These are phyloP conservation scores for Lepidothrix coronata DNA, from an alignment of 2,113 vertebrate species.

Conservation along the genomic window DNA sequence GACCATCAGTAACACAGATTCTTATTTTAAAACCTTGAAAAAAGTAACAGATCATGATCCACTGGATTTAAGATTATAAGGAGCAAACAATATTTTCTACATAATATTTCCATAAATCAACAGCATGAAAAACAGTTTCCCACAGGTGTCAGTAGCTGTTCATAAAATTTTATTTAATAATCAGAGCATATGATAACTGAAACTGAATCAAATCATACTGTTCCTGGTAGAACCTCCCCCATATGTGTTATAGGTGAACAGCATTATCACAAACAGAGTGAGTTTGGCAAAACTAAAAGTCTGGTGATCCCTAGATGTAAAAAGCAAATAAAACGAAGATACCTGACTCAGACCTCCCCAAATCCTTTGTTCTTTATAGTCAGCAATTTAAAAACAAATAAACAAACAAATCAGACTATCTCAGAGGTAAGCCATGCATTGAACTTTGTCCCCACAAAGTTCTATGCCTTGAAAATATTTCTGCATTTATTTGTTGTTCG, in stretches of 20 bases:
- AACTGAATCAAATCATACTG: background rate
- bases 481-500: background rate
- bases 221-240: background rate
- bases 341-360: background rate
- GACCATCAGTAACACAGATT: background rate
- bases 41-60: background rate
- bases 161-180: background rate
- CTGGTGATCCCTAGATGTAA: background rate
- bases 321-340: background rate
- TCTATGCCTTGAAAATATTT: slow-evolving; percentile 18
- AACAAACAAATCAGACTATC: background rate
- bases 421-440: background rate
- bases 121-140: background rate
- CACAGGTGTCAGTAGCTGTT: background rate
- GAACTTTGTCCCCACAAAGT: background rate
- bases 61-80: background rate
- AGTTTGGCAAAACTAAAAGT: background rate
- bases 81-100: background rate
- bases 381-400: background rate
- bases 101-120: background rate
- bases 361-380: background rate
- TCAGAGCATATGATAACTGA: background rate
- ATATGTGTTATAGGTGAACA: background rate
- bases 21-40: background rate
- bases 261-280: background rate